Evolutionary conservation across 1,140 invertebrate genomes (phyloP).

Genomic region (Drosophila kohkoa): DNA sequence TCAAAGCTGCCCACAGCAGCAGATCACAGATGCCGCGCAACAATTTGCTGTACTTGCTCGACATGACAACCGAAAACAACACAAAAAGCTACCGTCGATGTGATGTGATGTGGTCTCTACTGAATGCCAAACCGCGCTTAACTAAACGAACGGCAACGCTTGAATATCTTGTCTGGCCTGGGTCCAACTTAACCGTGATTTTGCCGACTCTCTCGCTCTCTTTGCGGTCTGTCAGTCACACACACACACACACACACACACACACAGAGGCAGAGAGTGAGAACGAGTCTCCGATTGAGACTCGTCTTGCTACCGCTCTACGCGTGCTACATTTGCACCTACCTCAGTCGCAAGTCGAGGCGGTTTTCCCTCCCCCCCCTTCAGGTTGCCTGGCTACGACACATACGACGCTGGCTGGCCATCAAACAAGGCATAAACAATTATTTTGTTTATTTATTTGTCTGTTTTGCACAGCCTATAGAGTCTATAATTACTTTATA

Average conservation of each 20-base stretch:
- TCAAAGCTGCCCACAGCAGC: conserved; percentile 63
- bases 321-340: conserved; percentile 40
- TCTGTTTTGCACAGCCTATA: conserved; percentile 39
- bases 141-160: conserved; percentile 58
- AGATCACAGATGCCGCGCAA: conserved; percentile 71
- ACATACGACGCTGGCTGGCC: conserved; percentile 7
- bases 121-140: conserved; percentile 69
- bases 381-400: conserved; percentile 61
- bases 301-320: conserved; percentile 27
- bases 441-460: conserved; percentile 57
- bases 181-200: conserved; percentile 66
- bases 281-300: not conserved
- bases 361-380: not conserved
- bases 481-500: conserved; percentile 21
- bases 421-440: conserved; percentile 55
- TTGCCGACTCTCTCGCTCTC: conserved; percentile 31
- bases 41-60: conserved; percentile 67
- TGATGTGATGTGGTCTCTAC: conserved; percentile 42
- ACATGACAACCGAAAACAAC: conserved; percentile 47
- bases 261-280: conserved; percentile 19
- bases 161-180: conserved; percentile 53
- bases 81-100: not conserved
- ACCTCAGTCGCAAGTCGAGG: not conserved
- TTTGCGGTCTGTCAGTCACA: conserved; percentile 63
- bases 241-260: conserved; percentile 28